Evolutionary conservation across 2,888 invertebrate genomes (phyloP).

Genomic region (Plebejus anna): DNA sequence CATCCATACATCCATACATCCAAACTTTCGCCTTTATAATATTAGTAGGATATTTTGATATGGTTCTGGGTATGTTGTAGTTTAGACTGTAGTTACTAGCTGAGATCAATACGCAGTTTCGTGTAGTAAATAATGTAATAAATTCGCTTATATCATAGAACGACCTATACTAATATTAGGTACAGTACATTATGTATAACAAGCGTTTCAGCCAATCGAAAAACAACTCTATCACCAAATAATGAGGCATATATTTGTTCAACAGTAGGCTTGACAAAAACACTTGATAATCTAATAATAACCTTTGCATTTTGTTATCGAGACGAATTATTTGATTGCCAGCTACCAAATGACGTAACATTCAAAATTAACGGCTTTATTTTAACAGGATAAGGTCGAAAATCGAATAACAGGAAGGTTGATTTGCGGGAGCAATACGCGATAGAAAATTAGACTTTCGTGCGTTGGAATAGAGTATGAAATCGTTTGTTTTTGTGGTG

Average conservation of each 20-base stretch:
- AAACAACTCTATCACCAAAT: not conserved
- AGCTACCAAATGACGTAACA: not conserved
- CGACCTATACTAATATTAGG: not conserved
- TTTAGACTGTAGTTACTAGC: not conserved
- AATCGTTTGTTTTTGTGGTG: not conserved
- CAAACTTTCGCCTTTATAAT: too few relatives aligned
- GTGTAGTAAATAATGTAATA: constrained; percentile 8
- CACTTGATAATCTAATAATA: constrained; percentile 26
- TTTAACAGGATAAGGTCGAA: not conserved
- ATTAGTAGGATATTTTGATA: too few relatives aligned
- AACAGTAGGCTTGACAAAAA: not conserved
- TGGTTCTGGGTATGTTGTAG: too few relatives aligned
- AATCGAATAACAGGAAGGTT: constrained; percentile 31
- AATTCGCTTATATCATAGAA: not conserved
- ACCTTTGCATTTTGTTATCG: constrained; percentile 26
- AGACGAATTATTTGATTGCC: constrained; percentile 20
- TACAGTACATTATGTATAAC: not conserved
- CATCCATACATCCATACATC: too few relatives aligned
- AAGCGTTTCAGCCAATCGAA: not conserved
- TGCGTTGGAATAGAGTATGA: not conserved
- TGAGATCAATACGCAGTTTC: not conserved
- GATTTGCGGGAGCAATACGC: constrained; percentile 59
- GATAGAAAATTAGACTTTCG: not conserved
- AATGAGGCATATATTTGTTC: not conserved
- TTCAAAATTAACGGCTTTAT: constrained; percentile 5